Evolutionary conservation across 1,140 invertebrate genomes (phyloP).

Genomic region (Philopotamus ludificatus): DNA sequence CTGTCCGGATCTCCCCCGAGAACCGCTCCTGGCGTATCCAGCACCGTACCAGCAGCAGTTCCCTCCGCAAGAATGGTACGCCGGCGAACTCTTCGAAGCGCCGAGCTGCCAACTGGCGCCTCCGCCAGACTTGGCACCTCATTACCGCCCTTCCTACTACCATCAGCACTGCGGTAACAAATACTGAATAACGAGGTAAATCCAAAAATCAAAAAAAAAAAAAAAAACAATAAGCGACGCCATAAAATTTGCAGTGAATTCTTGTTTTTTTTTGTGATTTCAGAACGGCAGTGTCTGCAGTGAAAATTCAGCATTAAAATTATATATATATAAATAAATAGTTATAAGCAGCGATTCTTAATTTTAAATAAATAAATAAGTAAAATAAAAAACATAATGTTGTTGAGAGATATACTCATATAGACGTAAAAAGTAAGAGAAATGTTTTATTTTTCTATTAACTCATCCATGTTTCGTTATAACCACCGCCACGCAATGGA

Average conservation of each 20-base stretch:
- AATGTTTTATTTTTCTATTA: no score
- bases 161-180: constrained; percentile 53
- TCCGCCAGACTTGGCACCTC: constrained; percentile 57
- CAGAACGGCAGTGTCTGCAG: no score
- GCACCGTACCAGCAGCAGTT: constrained; percentile 41
- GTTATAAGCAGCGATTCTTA: no score
- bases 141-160: constrained; percentile 54
- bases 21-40: constrained; percentile 56
- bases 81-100: constrained; percentile 55
- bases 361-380: no score
- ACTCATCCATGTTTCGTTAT: no score
- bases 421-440: no score
- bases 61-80: constrained; percentile 58
- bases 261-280: neutral
- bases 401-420: no score
- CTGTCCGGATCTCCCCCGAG: constrained; percentile 47
- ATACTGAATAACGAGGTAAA: constrained; percentile 16
- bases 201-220: neutral
- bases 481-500: no score
- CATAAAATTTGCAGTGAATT: neutral
- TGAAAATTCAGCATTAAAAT: no score
- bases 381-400: no score
- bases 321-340: no score
- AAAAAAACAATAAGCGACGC: neutral
- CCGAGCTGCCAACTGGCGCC: constrained; percentile 60